Conservation (phyloP, 2,888 invertebrate species). For the Hylaea fasciaria region DNA sequence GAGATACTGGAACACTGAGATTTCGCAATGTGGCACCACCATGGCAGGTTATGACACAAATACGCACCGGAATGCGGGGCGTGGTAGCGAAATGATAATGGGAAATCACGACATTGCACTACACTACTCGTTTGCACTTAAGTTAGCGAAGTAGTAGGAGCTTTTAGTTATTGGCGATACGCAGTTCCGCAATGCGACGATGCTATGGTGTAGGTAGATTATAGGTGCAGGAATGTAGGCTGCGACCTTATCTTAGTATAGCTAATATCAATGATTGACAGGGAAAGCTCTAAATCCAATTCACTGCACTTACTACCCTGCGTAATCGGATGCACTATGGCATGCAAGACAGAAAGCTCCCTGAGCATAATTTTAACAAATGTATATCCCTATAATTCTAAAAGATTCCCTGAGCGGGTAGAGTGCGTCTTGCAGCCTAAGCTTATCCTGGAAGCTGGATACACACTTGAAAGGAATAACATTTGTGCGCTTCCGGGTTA, state of each 20-base stretch:
- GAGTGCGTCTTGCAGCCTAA: no score
- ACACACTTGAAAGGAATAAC: no score
- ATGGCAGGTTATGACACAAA: constrained; percentile 8
- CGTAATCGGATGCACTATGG: constrained; percentile 1
- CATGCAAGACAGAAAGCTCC: not conserved
- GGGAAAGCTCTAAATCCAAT: constrained; percentile 1
- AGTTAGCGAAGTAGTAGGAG: not conserved
- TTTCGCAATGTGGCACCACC: constrained; percentile 19
- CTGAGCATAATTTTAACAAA: no score
- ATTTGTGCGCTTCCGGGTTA: no score
- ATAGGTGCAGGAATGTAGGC: constrained; percentile 9
- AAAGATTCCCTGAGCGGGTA: no score
- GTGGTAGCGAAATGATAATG: constrained; percentile 18
- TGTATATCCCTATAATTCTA: no score
- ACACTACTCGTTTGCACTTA: not conserved
- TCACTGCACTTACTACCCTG: not conserved
- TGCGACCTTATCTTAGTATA: not conserved
- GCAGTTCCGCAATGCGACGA: constrained; percentile 19
- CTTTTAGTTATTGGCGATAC: constrained; percentile 3
- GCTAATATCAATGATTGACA: not conserved
- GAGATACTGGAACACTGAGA: constrained; percentile 5
- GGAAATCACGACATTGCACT: constrained; percentile 17
- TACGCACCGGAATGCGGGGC: constrained; percentile 10
- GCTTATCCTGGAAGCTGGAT: no score
- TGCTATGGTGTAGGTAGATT: constrained; percentile 2